phyloP scores from a whole-genome alignment of 2,888 invertebrate species.

The Pseudolycoriella hygida region DNA sequence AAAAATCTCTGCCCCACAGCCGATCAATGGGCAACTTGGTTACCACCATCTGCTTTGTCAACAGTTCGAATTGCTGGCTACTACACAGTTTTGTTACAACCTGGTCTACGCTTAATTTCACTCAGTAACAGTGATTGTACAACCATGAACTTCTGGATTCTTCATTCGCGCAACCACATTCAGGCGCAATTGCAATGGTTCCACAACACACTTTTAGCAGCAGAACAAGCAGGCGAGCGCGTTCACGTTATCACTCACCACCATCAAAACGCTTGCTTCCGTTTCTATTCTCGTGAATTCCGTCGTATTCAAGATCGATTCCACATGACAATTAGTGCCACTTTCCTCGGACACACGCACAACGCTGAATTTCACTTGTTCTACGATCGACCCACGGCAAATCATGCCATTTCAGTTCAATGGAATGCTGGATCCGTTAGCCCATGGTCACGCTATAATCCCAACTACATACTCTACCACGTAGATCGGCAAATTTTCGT shows the following conservation, averaged over 20 bases:
- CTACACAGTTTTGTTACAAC: too few relatives aligned
- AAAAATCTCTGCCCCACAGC: too few relatives aligned
- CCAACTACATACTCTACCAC: conserved; percentile 63
- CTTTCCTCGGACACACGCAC: conserved; percentile 64
- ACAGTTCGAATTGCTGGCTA: too few relatives aligned
- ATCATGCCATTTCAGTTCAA: conserved; percentile 41
- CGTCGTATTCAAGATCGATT: conserved; percentile 45
- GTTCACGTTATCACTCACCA: conserved; percentile 65
- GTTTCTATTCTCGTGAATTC: conserved; percentile 48
- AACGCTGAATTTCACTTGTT: conserved; percentile 27
- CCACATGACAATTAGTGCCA: conserved; percentile 46
- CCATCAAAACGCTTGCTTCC: conserved; percentile 41
- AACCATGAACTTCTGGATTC: conserved; percentile 32
- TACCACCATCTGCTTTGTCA: too few relatives aligned
- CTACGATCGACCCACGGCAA: conserved; percentile 18
- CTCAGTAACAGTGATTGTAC: too few relatives aligned
- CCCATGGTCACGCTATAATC: conserved; percentile 51
- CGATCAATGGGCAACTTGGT: too few relatives aligned
- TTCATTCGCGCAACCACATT: conserved; percentile 47
- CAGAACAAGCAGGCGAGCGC: conserved; percentile 49
- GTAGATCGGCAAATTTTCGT: conserved; percentile 42
- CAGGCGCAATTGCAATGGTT: conserved; percentile 60
- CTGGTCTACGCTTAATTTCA: too few relatives aligned
- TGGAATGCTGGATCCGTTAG: conserved; percentile 78
- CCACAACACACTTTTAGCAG: conserved; percentile 41